Evolutionary conservation across 1,140 invertebrate species (phyloP).

Genomic region (Drosophila pachea): DNA sequence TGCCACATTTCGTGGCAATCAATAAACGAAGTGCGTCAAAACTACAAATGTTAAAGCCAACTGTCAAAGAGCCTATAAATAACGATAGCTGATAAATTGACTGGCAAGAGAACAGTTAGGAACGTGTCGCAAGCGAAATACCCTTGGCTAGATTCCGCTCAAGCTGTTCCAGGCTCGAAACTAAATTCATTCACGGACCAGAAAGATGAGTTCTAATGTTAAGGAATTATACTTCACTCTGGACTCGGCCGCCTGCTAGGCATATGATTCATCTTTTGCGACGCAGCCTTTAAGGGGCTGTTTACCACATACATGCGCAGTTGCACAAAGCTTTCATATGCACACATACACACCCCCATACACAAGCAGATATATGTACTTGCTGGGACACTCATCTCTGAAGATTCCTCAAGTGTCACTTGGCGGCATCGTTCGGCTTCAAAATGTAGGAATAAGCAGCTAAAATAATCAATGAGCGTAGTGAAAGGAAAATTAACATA

Average conservation of each 20-base stretch:
- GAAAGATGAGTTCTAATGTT: neutral
- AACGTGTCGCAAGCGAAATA: neutral
- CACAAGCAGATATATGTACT: neutral
- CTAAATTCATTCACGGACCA: too few relatives aligned
- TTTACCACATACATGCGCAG: slow-evolving; percentile 50
- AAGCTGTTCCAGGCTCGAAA: too few relatives aligned
- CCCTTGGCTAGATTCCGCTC: neutral
- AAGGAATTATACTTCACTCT: neutral
- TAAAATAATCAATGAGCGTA: slow-evolving; percentile 70
- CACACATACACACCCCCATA: neutral
- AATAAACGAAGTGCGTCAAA: slow-evolving; percentile 74
- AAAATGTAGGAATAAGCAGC: slow-evolving; percentile 27
- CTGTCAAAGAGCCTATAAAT: slow-evolving; percentile 19
- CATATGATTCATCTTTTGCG: slow-evolving; percentile 62
- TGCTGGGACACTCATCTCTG: slow-evolving; percentile 9
- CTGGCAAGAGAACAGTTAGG: neutral
- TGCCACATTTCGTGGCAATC: slow-evolving; percentile 77
- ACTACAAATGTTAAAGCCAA: slow-evolving; percentile 65
- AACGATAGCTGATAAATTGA: slow-evolving; percentile 33
- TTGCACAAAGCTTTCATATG: slow-evolving; percentile 21
- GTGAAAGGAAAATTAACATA: slow-evolving; percentile 43
- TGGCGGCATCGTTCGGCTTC: slow-evolving; percentile 24
- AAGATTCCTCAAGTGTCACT: slow-evolving; percentile 51
- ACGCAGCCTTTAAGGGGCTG: slow-evolving; percentile 34
- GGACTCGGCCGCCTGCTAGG: neutral